Base-by-base conservation (phyloP, 1,140 invertebrate genomes). In the Eriosoma lanigerum region DNA sequence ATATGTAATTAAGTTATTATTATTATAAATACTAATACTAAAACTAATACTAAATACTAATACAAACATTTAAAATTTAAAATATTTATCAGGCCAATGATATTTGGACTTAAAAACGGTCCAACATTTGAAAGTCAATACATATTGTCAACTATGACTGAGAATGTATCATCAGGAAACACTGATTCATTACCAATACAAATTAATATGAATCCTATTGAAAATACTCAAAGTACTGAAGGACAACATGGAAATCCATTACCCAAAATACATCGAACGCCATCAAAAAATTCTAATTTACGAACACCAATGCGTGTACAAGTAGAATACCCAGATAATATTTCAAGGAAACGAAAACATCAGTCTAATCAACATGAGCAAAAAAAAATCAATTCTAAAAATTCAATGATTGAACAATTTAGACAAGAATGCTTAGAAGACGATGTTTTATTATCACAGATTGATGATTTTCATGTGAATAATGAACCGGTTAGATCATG, bases 51-150 rank as follows among this genome's bases (percentile, higher is more conserved):
- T 38, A 62, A 13, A 48, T 48, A 13, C 12, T 1, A 6, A 15
- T 48, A 48, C 1, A 13, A 48, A 48, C 46, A 48, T 13, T 8
- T 13, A 48, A 48, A 48, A 48, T 48, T 48, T 6, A 48, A 48
- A 48, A 48, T 6, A 48, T n/a, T n/a, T 26, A 62, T 62, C 21
- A 78, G 75, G 75, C 75, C 75, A 19, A 78, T 78, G 75, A 38
- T 78, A 46, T 78, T 78, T 62, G 75, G 75, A 62, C 56, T 78
- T 60, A 78, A 78, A 62, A 78, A 78, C 6, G 75, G 75, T 10
- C 60, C 62, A 19, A 78, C 56, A 46, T 78, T 78, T 62, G 75
- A 78, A 78, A 24, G 75, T 6, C 75, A 60, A 17, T 78, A 78
- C 3, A 78, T 78, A 60, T 62, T 78, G 24, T 78, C 75, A 48